Evolutionary conservation across 2,113 vertebrate species (phyloP), one percentile per base, ranked within the genome.

Genomic region (Centropus bengalensis): DNA sequence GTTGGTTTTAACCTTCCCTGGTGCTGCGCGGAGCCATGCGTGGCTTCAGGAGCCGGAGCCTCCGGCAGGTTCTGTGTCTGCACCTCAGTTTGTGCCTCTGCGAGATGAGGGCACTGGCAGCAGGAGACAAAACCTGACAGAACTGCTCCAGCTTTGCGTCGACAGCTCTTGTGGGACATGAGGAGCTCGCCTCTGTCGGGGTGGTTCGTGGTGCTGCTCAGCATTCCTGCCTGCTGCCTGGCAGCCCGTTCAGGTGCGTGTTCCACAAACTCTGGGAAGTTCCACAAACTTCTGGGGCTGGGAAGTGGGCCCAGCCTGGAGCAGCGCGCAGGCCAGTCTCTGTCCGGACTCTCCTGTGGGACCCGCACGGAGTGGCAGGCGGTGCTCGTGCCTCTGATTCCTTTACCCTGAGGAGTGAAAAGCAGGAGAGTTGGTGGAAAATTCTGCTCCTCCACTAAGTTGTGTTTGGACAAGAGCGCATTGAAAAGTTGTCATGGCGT

Each of bases 321-420:
- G 47, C 47, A 49, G 47, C 10, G 10, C 10, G 12, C 21, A 11
- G 47, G 23, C 21, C 21, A 10, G 10, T 49, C 47, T 47, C 47
- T 47, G 19, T 49, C 47, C 23, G 47, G 47, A 10, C 47, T 49
- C 47, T 49, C 21, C 10, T 49, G 21, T 23, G 47, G 47, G 47
- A 21, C 18, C 19, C 10, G 47, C 20, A 21, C 47, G 21, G 47
- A 49, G 5, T 8, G 12, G 1, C 45, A 15, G 21, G 8, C 42
- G 1, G 0, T 11, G 20, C 12, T 24, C 17, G 13, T 16, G 38
- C 26, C 32, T 45, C 22, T 21, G 2, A 24, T 16, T 28, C 15
- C 36, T 55, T n/a, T 26, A 10, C 12, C 5, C 4, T 14, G 33
- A 12, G 8, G n/a, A 38, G 24, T 4, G 15, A 54, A 23, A 63